Base-by-base conservation (phyloP, 2,113 vertebrate species). In the Cacatua alba region DNA sequence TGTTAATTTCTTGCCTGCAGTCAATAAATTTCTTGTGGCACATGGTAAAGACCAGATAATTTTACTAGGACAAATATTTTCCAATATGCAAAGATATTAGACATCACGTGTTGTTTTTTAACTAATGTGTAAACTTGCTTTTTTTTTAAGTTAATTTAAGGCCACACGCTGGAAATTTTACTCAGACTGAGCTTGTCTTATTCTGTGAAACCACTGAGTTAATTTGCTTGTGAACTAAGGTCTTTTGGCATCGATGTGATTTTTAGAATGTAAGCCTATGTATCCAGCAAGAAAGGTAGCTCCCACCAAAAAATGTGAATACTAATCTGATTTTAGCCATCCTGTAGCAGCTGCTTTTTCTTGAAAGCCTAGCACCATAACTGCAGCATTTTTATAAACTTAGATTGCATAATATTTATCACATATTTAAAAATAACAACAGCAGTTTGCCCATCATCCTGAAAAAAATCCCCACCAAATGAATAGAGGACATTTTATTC, bases 91-190 rank as follows among this genome's bases (percentile, higher is more conserved):
- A 25, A 72, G 16, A 13, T 31, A 43, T 9, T 37, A 79, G 13
- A 19, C 33, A 31, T 3, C 2, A 2, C 6, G 3, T 0, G 39
- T 41, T 41, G 39, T 41, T 41, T 41, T 41, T 41, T 41, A 41
- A 41, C 11, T 41, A 13, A 41, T 41, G 12, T 41, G 39, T 41
- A 41, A 41, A 12, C 39, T 41, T 41, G 39, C 39, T 31, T 76
- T 71, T 51, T 71, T 57, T 59, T 31, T 4, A 82, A 51, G 29
- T 48, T 8, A 5, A 8, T 69, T 77, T 49, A 62, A 88, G n/a
- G 21, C 11, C 41, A 31, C 4, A 19, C 1, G 7, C 29, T 24
- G 46, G 13, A 63, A 81, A 39, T 44, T 41, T 65, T 70, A 48
- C 55, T 95, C 29, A 83, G n/a, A 26, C 23, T 13, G 4, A 69